phyloP scores from a whole-genome alignment of 2,888 invertebrate genomes.

The Polyommatus icarus region DNA sequence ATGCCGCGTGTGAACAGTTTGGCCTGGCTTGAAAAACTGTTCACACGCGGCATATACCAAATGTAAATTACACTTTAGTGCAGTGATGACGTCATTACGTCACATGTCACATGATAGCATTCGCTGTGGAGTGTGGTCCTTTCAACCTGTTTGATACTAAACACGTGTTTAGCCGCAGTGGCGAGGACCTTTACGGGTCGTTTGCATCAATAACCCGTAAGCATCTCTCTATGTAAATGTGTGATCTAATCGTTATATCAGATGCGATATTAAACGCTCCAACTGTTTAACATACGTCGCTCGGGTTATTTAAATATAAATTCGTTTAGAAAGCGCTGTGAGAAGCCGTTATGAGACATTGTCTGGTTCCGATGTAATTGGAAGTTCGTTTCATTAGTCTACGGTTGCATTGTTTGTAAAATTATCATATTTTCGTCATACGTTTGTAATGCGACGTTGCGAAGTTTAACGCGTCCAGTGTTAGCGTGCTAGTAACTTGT shows the following conservation, averaged over 20 bases:
- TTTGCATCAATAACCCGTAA: not conserved
- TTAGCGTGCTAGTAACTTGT: slow-evolving; percentile 1
- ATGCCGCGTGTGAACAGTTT: no score
- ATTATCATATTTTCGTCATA: slow-evolving; percentile 28
- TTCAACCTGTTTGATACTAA: no score
- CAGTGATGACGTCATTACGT: no score
- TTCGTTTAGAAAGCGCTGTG: slow-evolving; percentile 27
- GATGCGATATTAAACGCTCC: slow-evolving; percentile 3
- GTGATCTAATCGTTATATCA: slow-evolving; percentile 26
- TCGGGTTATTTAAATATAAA: slow-evolving; percentile 19
- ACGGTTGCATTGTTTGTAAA: not conserved
- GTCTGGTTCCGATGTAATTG: not conserved
- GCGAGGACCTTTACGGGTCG: not conserved
- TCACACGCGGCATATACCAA: no score
- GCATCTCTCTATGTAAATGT: slow-evolving; percentile 25
- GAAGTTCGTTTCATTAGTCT: slow-evolving; percentile 33
- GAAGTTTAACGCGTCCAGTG: not conserved
- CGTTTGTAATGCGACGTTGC: not conserved
- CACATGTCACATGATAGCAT: no score
- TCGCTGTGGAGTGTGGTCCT: no score
- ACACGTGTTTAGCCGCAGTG: no score
- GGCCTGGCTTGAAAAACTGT: no score
- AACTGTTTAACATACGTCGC: not conserved
- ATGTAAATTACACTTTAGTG: no score
- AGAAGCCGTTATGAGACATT: slow-evolving; percentile 19